Conservation (phyloP, 2,113 vertebrate genomes). For the Oreochromis niloticus region DNA sequence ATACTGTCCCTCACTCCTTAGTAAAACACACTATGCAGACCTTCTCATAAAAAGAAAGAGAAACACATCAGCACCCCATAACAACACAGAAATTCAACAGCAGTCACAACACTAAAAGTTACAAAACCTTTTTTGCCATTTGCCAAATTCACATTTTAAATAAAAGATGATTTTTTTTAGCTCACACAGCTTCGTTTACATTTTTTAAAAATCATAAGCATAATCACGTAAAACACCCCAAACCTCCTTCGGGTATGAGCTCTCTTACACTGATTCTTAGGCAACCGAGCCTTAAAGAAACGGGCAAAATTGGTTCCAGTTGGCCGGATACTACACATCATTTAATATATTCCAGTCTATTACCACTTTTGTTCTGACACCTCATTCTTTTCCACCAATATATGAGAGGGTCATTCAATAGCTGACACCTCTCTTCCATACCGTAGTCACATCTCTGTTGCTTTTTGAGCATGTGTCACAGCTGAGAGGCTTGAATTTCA, state of each 20-base stretch:
- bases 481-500: conserved; percentile 63
- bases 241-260: background rate
- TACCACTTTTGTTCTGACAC: conserved; percentile 72
- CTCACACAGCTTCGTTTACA: background rate
- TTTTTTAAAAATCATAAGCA: background rate
- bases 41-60: background rate
- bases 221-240: conserved; percentile 27
- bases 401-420: conserved; percentile 74
- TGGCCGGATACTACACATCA: conserved; percentile 62
- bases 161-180: background rate
- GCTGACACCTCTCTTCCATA: conserved; percentile 74
- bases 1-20: background rate
- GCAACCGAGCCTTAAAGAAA: conserved; percentile 60
- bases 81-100: background rate
- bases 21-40: background rate
- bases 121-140: background rate
- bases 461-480: conserved; percentile 73
- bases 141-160: background rate
- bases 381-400: conserved; percentile 71
- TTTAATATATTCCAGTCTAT: conserved; percentile 77
- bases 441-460: conserved; percentile 70
- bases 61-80: background rate
- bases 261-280: conserved; percentile 6
- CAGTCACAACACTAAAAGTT: background rate
- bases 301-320: conserved; percentile 66